Evolutionary conservation across 2,888 invertebrate species (phyloP).

Genomic region (Phoronis australis): DNA sequence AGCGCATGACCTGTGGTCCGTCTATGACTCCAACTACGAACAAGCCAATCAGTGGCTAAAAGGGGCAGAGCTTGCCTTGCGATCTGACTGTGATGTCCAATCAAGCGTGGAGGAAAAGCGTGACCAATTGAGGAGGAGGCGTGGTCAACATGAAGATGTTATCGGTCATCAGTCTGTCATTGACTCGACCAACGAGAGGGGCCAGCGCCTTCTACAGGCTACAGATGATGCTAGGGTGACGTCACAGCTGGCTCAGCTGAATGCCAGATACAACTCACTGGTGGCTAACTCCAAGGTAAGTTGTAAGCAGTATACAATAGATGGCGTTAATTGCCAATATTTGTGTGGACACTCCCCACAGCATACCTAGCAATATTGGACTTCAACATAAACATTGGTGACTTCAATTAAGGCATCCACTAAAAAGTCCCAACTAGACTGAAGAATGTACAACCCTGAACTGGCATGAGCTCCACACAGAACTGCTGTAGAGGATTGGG

Average conservation of each 20-base stretch:
- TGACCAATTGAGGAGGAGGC: neutral
- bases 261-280: constrained; percentile 37
- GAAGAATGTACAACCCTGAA: too few species aligned
- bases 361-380: too few species aligned
- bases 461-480: too few species aligned
- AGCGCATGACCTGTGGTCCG: constrained; percentile 73
- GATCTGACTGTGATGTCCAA: constrained; percentile 78
- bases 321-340: too few species aligned
- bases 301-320: too few species aligned
- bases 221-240: constrained; percentile 42
- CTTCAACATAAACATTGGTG: too few species aligned
- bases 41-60: constrained; percentile 79
- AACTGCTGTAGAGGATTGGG: too few species aligned
- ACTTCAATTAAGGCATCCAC: too few species aligned
- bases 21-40: constrained; percentile 73
- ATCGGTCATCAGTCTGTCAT: constrained; percentile 33
- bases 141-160: constrained; percentile 35
- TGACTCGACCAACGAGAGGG: constrained; percentile 39
- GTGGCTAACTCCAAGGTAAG: constrained; percentile 40
- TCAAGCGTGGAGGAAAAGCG: constrained; percentile 75
- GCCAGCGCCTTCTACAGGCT: constrained; percentile 41
- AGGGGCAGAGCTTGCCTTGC: constrained; percentile 75
- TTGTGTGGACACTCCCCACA: too few species aligned
- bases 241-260: constrained; percentile 44
- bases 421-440: too few species aligned